Evolutionary conservation across 2,797 vertebrate species (phyloP), one percentile per base, ranked within the genome.

Genomic region (Schizothorax lantsangensis): DNA sequence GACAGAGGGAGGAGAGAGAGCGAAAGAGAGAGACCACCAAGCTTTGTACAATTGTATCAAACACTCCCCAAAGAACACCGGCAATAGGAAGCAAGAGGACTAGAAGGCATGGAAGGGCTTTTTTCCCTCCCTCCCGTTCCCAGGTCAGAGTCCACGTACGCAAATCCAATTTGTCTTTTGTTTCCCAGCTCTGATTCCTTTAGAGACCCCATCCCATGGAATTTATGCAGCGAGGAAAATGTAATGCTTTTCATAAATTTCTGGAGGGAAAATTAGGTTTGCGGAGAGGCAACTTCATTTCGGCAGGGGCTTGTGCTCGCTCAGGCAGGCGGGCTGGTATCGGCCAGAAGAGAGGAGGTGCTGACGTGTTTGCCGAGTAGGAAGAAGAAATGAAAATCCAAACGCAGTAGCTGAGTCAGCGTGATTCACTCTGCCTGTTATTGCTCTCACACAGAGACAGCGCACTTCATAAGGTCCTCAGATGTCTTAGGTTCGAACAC

Each of bases 81-180:
- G 88, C 84, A 88, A 88, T 88, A 85, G 84, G 84, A 83, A 82
- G 79, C 79, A 38, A 54, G 79, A 78, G 69, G 84, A 78, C 88
- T 87, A 88, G 87, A 86, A 88, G 85, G 40, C 57, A 83, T 73
- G 79, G 85, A 87, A 88, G 21, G 43, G 87, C 68, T 83, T 77
- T 88, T 88, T 83, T 43, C 38, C 7, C 62, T 79, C 38, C 79
- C 94, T 96, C 72, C 80, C 57, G 6, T 87, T 82, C 62, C 79
- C 86, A 85, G 87, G 87, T 89, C 88, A 97, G 96, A 89, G 87
- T 88, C 89, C 94, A 95, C 91, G 92, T 93, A 95, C 95, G 94
- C 94, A 97, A 98, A 98, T 96, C 94, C 96, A 96, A 97, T 98
- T 97, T 97, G 96, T 97, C 96, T 97, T 97, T 97, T 96, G 97